These are phyloP conservation scores for Oscheius sp. DNA, from an alignment of 2,888 invertebrate species.

Conservation along the genomic window DNA sequence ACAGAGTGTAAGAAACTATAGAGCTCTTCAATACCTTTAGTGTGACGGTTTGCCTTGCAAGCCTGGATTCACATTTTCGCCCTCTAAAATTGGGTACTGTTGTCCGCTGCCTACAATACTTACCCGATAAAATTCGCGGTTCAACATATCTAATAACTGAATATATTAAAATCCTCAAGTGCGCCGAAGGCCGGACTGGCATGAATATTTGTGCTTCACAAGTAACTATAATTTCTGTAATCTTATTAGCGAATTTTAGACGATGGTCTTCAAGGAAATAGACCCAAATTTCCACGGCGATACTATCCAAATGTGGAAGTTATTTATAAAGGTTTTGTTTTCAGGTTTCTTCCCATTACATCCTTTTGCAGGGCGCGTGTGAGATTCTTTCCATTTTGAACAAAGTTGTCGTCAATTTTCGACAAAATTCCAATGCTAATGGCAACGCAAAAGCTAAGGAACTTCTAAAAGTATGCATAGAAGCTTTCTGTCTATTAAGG, in stretches of 20 bases:
- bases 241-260: too few relatives aligned
- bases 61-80: slow-evolving; percentile 8
- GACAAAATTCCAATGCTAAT: too few relatives aligned
- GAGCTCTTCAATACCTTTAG: too few relatives aligned
- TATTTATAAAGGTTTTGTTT: background rate
- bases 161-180: slow-evolving; percentile 3
- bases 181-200: too few relatives aligned
- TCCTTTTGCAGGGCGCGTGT: background rate
- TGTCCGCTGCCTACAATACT: slow-evolving; percentile 7
- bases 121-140: background rate
- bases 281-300: slow-evolving; percentile 18
- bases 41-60: background rate
- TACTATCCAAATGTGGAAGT: slow-evolving; percentile 7
- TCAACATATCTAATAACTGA: slow-evolving; percentile 13
- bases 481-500: too few relatives aligned
- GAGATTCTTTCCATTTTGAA: slow-evolving; percentile 2
- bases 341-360: background rate
- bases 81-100: slow-evolving; percentile 21
- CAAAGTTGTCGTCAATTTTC: background rate
- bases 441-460: too few relatives aligned
- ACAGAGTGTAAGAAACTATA: background rate
- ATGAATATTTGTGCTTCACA: too few relatives aligned
- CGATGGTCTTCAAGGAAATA: too few relatives aligned
- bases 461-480: too few relatives aligned
- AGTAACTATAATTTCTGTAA: too few relatives aligned